Conservation (phyloP, 2,797 vertebrate genomes). For the Sebastes oblongus region DNA sequence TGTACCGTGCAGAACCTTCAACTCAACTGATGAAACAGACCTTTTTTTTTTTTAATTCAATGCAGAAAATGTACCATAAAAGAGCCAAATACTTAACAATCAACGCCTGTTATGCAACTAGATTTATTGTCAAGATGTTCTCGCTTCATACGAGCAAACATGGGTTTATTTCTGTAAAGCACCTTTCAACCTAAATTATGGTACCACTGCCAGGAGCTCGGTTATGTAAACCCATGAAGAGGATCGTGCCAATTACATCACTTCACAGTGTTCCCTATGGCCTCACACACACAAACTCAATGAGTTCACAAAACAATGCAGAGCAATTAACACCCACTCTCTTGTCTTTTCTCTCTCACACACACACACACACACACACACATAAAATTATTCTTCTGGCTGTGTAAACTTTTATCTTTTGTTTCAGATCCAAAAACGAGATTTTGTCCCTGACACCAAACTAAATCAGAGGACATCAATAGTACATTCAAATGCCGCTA, state of each 20-base stretch:
- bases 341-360: background rate
- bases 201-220: conserved; percentile 19
- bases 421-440: background rate
- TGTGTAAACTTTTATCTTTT: conserved; percentile 12
- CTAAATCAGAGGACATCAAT: background rate
- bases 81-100: conserved; percentile 17
- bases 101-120: conserved; percentile 44
- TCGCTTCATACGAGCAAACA: conserved; percentile 9
- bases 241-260: conserved; percentile 23
- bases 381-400: too few relatives aligned
- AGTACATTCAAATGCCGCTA: background rate
- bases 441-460: background rate
- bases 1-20: background rate
- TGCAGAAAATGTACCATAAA: background rate
- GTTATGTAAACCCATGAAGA: conserved; percentile 52
- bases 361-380: background rate
- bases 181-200: conserved; percentile 40
- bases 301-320: conserved; percentile 29
- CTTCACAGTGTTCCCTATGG: conserved; percentile 15
- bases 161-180: conserved; percentile 33
- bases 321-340: conserved; percentile 46
- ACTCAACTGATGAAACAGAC: background rate
- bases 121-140: conserved; percentile 23
- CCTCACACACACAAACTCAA: conserved; percentile 19
- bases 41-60: background rate